Evolutionary conservation across 2,888 invertebrate species (phyloP).

Genomic region (Melanotus villosus): DNA sequence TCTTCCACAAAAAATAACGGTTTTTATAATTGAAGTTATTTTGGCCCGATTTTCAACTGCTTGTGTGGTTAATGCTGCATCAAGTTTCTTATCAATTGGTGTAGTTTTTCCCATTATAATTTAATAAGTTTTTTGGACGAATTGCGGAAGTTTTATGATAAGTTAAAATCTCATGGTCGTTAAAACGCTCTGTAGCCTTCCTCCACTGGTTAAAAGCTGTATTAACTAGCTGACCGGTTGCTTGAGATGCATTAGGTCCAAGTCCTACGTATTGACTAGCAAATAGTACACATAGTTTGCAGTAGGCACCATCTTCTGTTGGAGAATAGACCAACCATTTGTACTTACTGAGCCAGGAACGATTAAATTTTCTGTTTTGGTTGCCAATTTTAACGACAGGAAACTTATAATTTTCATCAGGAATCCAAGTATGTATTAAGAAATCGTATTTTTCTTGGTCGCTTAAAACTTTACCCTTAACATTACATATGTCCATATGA

Average conservation of each 20-base stretch:
- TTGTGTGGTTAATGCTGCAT: neutral
- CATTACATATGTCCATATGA: neutral
- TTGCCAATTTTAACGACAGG: neutral
- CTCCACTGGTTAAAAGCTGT: neutral
- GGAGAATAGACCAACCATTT: neutral
- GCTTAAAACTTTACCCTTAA: neutral
- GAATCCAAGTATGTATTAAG: no score
- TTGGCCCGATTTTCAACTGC: neutral
- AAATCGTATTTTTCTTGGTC: neutral
- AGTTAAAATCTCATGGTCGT: neutral
- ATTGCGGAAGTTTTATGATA: neutral
- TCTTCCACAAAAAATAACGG: conserved; percentile 29
- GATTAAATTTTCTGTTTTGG: neutral
- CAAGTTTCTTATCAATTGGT: neutral
- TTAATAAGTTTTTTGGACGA: no score
- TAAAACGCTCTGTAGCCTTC: neutral
- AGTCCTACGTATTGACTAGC: neutral
- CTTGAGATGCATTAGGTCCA: neutral
- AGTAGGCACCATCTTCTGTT: neutral
- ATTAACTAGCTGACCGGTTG: neutral
- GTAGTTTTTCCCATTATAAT: no score
- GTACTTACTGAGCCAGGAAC: neutral
- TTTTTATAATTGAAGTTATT: conserved; percentile 24
- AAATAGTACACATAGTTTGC: neutral
- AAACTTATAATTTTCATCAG: neutral